Conservation (phyloP, 2,888 invertebrate genomes). For the Leptinotarsa haldemani region DNA sequence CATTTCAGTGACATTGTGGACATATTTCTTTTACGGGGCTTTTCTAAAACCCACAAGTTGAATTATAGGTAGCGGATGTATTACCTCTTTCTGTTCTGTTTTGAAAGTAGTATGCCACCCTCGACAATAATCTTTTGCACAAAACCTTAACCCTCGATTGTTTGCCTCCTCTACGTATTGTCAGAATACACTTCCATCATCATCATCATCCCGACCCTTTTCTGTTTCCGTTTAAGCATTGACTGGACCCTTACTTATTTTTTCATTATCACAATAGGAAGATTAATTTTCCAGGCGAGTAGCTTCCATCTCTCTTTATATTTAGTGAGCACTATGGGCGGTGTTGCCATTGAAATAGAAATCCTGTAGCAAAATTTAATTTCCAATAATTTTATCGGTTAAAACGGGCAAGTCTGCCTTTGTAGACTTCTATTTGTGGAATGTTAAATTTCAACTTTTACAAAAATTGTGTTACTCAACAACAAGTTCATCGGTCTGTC, state of each 20-base stretch:
- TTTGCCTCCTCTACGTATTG: neutral
- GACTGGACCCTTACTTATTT: slow-evolving; percentile 16
- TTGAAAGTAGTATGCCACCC: neutral
- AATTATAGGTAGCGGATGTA: too few relatives aligned
- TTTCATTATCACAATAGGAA: slow-evolving; percentile 9
- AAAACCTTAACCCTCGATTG: neutral
- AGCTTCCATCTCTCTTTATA: neutral
- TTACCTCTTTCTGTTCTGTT: neutral
- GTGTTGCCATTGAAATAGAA: neutral
- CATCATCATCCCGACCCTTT: slow-evolving; percentile 4
- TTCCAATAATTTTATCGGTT: too few relatives aligned
- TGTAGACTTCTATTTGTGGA: too few relatives aligned
- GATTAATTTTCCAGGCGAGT: slow-evolving; percentile 18
- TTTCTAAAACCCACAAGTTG: too few relatives aligned
- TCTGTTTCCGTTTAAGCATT: slow-evolving; percentile 4
- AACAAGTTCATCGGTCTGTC: too few relatives aligned
- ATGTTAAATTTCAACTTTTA: too few relatives aligned
- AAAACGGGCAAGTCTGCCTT: too few relatives aligned
- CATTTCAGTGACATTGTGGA: too few relatives aligned
- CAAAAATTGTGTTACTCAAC: too few relatives aligned
- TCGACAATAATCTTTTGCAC: neutral
- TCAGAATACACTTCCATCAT: slow-evolving; percentile 10
- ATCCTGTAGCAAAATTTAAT: too few relatives aligned
- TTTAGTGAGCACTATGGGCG: neutral
- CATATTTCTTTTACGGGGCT: too few relatives aligned